Evolutionary conservation across 1,140 invertebrate species (phyloP).

Genomic region (Brachionus sp.): DNA sequence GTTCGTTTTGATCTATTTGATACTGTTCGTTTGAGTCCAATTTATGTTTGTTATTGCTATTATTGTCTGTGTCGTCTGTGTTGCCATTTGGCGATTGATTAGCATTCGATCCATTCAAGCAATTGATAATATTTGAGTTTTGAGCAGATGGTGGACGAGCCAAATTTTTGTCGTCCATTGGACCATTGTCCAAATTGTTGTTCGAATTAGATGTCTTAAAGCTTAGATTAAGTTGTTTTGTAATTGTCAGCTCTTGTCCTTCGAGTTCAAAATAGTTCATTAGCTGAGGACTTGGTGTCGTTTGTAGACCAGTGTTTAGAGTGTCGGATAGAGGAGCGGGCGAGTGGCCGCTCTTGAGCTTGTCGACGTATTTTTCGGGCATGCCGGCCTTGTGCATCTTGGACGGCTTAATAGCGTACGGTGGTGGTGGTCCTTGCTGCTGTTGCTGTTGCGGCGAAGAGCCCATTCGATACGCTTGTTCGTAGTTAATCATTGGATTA

Average conservation of each 20-base stretch:
- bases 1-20: background rate
- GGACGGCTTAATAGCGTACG: conserved; percentile 15
- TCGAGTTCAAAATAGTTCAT: conserved; percentile 45
- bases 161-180: background rate
- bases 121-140: conserved; percentile 25
- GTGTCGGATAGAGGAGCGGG: background rate
- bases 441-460: background rate
- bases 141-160: background rate
- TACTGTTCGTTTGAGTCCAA: too few species aligned
- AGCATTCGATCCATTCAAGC: background rate
- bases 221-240: conserved; percentile 40
- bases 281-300: conserved; percentile 41
- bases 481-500: background rate
- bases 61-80: background rate
- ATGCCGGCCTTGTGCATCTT: conserved; percentile 31
- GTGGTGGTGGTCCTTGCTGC: conserved; percentile 32
- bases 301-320: conserved; percentile 9
- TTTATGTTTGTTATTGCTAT: background rate
- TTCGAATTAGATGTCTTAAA: background rate
- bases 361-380: conserved; percentile 36
- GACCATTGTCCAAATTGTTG: background rate
- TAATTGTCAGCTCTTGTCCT: conserved; percentile 43
- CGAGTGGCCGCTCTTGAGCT: background rate
- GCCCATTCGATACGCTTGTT: background rate
- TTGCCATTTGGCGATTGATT: background rate